These are phyloP conservation scores for Chelmon rostratus DNA, from an alignment of 2,797 vertebrate species.

Conservation along the genomic window DNA sequence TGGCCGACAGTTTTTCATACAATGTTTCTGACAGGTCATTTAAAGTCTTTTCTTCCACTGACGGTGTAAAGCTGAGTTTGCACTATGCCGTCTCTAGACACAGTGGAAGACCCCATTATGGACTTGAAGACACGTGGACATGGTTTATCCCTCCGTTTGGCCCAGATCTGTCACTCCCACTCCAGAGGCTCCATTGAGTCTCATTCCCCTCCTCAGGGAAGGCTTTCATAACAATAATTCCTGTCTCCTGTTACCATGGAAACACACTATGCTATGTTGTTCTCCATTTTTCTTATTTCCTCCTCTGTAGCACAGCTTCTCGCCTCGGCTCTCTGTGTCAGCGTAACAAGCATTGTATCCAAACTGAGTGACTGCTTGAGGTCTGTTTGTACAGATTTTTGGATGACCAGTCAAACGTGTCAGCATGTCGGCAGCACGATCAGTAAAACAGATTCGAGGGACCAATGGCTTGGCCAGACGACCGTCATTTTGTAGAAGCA, in stretches of 20 bases:
- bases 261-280: constrained; percentile 61
- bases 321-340: constrained; percentile 34
- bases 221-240: constrained; percentile 75
- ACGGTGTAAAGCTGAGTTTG: constrained; percentile 28
- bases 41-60: constrained; percentile 24
- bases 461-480: constrained; percentile 43
- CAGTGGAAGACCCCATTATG: constrained; percentile 49
- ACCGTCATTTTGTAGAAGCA: constrained; percentile 33
- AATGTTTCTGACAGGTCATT: constrained; percentile 11
- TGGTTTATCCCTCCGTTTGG: constrained; percentile 72
- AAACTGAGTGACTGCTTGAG: constrained; percentile 32
- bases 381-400: constrained; percentile 54
- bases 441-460: constrained; percentile 63
- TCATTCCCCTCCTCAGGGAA: constrained; percentile 67
- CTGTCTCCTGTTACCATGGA: constrained; percentile 61
- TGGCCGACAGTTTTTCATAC: background rate
- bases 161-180: constrained; percentile 78
- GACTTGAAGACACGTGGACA: constrained; percentile 65
- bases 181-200: constrained; percentile 66
- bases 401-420: constrained; percentile 54
- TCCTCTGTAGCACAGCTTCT: constrained; percentile 37
- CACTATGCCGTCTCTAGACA: constrained; percentile 41
- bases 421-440: constrained; percentile 42
- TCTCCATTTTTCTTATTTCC: constrained; percentile 54
- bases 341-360: constrained; percentile 45